These are phyloP conservation scores for Clarias laeviceps DNA, from an alignment of 2,797 vertebrate species.

Conservation along the genomic window DNA sequence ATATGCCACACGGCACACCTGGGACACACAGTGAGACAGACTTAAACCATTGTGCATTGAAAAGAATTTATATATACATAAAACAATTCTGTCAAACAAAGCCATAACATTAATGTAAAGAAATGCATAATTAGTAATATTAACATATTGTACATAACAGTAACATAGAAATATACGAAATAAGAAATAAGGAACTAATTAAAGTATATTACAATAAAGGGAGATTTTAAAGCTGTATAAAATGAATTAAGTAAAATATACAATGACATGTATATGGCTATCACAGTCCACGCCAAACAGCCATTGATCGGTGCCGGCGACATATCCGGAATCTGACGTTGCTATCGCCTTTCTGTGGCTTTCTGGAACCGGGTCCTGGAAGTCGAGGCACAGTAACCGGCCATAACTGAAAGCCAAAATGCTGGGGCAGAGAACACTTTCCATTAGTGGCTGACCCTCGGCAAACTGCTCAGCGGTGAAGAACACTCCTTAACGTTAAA, in stretches of 20 bases:
- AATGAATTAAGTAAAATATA: neutral
- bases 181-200: neutral
- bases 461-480: too few species aligned
- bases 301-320: too few species aligned
- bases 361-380: too few species aligned
- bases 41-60: neutral
- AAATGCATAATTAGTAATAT: neutral
- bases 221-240: neutral
- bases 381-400: too few species aligned
- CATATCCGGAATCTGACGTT: too few species aligned
- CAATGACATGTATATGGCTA: neutral
- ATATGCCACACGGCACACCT: constrained; percentile 98
- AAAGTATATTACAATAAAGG: neutral
- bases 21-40: constrained; percentile 28
- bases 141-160: neutral
- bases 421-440: too few species aligned
- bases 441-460: too few species aligned
- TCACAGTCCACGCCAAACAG: neutral
- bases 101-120: neutral
- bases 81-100: neutral
- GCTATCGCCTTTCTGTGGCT: too few species aligned
- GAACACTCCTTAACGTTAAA: too few species aligned
- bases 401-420: too few species aligned
- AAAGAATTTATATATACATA: neutral
- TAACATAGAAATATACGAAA: too few species aligned